Base-by-base conservation (phyloP, 2,797 vertebrate genomes). In the Melopsittacus undulatus region DNA sequence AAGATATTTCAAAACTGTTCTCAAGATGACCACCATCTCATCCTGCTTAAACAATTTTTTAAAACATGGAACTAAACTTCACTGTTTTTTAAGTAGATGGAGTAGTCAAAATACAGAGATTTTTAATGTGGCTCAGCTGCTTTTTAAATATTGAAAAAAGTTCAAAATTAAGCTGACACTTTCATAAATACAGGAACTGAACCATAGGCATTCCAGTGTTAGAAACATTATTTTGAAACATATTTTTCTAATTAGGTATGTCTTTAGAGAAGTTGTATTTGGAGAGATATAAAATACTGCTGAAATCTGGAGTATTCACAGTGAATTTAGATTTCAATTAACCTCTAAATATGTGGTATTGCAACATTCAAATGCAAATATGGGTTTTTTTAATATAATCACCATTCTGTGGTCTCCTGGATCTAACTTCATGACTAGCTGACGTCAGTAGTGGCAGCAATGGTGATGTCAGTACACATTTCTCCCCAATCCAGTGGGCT, bases 401-500 rank as follows among this genome's bases (percentile, higher is more conserved):
- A 68, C 4, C 12, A 11, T 46, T 68, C 30, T 68, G 5, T 54
- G 48, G 5, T 68, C 8, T 52, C 6, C 13, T 77, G 26, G 6
- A 13, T 1, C 34, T 76, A 77, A 14, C 18, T 64, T 54, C 29
- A 32, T 32, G 12, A 27, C 2, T 46, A 67, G 9, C 20, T 34
- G 38, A 38, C 21, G 61, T 46, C 23, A 51, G 5, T 27, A 46
- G 21, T n/a, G 19, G 42, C 4, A 82, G 27, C 24, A 79, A 19
- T 24, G 30, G 4, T 72, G 36, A 46, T 80, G 23, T 26, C 27
- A 59, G 20, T 29, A 57, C 4, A 15, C 46, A 11, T 64, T 8
- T 40, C 12, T 67, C 24, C 10, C 13, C 4, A 0, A 29, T 10
- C 0, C 0, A 57, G 15, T 10, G 27, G 9, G 7, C 7, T 85